Percentiles rank a stretch among this genome's conserved stretches.
phyloP scores from a whole-genome alignment of 2,888 invertebrate genomes.

The Philonicus albiceps region DNA sequence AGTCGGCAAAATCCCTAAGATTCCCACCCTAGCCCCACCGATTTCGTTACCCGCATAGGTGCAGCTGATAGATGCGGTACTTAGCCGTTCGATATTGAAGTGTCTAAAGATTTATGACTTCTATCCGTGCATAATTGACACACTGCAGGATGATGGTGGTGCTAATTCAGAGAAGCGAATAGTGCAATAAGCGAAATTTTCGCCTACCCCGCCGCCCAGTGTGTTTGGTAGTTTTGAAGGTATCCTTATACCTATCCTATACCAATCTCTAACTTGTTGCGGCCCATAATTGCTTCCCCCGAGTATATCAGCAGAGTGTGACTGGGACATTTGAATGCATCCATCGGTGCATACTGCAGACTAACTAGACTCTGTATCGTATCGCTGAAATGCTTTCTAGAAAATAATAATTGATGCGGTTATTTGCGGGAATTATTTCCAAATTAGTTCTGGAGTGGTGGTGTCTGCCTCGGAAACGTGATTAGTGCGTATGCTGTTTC shows the following conservation, averaged over 20 bases:
- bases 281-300: slow-evolving; percentile 22
- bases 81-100: slow-evolving; percentile 18
- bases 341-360: not conserved
- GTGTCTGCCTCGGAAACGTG: not conserved
- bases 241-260: not conserved
- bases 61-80: not conserved
- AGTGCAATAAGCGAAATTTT: not conserved
- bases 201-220: no score
- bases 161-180: not conserved
- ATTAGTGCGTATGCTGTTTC: not conserved
- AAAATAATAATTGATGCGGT: slow-evolving; percentile 1
- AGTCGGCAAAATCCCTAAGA: not conserved
- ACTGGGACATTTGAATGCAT: not conserved
- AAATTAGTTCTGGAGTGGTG: not conserved
- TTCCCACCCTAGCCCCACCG: not conserved
- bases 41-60: not conserved
- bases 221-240: not conserved
- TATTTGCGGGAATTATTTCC: slow-evolving; percentile 19
- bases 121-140: slow-evolving; percentile 40
- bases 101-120: slow-evolving; percentile 38
- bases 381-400: not conserved
- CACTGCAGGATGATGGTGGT: not conserved
- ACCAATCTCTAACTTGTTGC: not conserved
- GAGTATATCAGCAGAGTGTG: not conserved
- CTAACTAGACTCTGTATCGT: not conserved